Conservation (phyloP, 2,888 invertebrate species). For the Campaea margaritaria region DNA sequence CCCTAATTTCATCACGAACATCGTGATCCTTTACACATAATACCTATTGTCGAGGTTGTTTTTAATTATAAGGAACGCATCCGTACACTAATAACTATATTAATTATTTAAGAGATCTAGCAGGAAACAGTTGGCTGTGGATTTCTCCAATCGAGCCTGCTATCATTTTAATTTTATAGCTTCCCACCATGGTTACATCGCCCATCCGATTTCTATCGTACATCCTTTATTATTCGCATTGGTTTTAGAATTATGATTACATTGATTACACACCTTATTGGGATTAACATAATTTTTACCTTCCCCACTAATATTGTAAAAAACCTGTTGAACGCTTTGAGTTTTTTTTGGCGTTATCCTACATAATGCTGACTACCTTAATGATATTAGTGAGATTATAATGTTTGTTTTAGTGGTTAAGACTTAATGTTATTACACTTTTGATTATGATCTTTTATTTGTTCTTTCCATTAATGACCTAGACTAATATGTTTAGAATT, state of each 20-base stretch:
- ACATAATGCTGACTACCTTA: too few species aligned
- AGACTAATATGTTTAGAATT: too few species aligned
- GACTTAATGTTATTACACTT: too few species aligned
- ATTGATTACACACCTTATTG: too few species aligned
- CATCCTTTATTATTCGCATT: slow-evolving; percentile 30
- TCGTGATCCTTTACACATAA: too few species aligned
- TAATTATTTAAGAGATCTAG: slow-evolving; percentile 44
- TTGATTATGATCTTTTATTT: too few species aligned
- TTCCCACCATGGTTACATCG: slow-evolving; percentile 50
- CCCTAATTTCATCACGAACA: slow-evolving; percentile 1
- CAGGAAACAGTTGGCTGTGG: slow-evolving; percentile 53
- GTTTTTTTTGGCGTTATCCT: not conserved
- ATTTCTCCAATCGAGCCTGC: slow-evolving; percentile 50
- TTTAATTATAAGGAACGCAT: slow-evolving; percentile 39
- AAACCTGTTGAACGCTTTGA: not conserved
- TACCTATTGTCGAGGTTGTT: too few species aligned
- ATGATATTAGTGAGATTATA: too few species aligned
- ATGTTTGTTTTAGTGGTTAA: too few species aligned
- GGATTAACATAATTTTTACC: not conserved
- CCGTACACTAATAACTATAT: slow-evolving; percentile 44
- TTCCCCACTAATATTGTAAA: not conserved
- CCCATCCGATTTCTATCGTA: slow-evolving; percentile 45
- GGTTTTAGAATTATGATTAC: slow-evolving; percentile 12
- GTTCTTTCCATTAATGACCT: too few species aligned
- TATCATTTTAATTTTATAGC: slow-evolving; percentile 56